These are phyloP conservation scores for Micrastur ruficollis DNA, from an alignment of 2,797 vertebrate genomes.

Conservation along the genomic window DNA sequence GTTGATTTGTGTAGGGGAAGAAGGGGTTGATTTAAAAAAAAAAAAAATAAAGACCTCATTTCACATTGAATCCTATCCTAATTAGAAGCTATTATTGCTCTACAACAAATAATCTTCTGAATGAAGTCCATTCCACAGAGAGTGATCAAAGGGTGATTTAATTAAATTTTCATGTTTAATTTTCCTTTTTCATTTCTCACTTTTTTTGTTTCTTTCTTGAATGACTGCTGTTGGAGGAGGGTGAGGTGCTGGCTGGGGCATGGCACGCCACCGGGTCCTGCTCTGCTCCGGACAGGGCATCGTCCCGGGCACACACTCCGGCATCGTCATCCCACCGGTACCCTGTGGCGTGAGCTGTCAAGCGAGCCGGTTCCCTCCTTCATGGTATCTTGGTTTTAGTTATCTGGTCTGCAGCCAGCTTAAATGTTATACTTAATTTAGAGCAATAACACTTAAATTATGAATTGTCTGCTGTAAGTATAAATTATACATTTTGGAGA, in stretches of 20 bases:
- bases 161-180: slow-evolving; percentile 79
- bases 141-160: slow-evolving; percentile 70
- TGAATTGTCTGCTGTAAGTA: slow-evolving; percentile 61
- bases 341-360: accelerated
- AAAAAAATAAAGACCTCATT: not conserved
- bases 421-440: slow-evolving; percentile 60
- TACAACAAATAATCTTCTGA: slow-evolving; percentile 61
- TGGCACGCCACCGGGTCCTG: accelerated
- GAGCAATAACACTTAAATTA: slow-evolving; percentile 70
- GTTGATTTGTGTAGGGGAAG: not conserved
- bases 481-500: slow-evolving; percentile 65
- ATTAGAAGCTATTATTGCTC: slow-evolving; percentile 64
- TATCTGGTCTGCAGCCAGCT: slow-evolving; percentile 30
- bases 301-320: not conserved
- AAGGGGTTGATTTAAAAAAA: not conserved
- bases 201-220: not conserved
- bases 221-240: not conserved
- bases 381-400: not conserved
- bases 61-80: slow-evolving; percentile 21
- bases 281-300: not conserved
- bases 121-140: slow-evolving; percentile 34
- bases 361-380: not conserved
- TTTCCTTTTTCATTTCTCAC: slow-evolving; percentile 58
- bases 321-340: not conserved
- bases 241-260: not conserved